Conservation (phyloP, 1,140 invertebrate genomes). For the Dysdera silvatica region DNA sequence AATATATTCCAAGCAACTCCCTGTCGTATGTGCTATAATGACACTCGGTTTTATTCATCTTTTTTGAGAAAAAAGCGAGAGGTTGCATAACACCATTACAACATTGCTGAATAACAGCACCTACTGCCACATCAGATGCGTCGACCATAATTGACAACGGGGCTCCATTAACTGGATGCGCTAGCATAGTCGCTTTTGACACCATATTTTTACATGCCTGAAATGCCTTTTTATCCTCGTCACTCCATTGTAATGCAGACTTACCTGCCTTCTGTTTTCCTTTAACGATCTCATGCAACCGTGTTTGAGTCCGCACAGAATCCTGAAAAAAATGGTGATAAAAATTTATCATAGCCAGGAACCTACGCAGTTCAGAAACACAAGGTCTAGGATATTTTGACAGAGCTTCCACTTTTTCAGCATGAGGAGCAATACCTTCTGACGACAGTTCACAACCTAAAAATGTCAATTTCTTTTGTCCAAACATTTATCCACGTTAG, state of each 20-base stretch:
- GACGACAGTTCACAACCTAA: constrained; percentile 38
- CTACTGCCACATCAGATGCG: constrained; percentile 20
- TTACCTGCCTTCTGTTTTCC: background rate
- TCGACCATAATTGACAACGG: constrained; percentile 15
- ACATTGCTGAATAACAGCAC: constrained; percentile 18
- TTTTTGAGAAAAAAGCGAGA: too few species aligned
- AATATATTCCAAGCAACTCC: too few species aligned
- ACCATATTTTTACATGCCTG: background rate
- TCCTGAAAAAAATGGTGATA: constrained; percentile 41
- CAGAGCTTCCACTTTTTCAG: constrained; percentile 41
- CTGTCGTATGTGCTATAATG: too few species aligned
- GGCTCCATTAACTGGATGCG: constrained; percentile 31
- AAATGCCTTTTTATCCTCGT: background rate
- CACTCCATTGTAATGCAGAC: background rate
- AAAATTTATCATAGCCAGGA: constrained; percentile 41
- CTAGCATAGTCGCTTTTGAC: constrained; percentile 1
- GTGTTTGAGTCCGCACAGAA: constrained; percentile 25
- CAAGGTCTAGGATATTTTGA: constrained; percentile 38
- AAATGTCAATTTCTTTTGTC: constrained; percentile 22
- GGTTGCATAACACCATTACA: too few species aligned
- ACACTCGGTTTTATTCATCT: too few species aligned
- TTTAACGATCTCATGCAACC: constrained; percentile 9
- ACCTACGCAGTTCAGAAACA: constrained; percentile 36
- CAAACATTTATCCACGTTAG: background rate
- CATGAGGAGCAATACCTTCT: constrained; percentile 35